phyloP scores from a whole-genome alignment of 2,888 invertebrate genomes.

The Oscheius sp. region DNA sequence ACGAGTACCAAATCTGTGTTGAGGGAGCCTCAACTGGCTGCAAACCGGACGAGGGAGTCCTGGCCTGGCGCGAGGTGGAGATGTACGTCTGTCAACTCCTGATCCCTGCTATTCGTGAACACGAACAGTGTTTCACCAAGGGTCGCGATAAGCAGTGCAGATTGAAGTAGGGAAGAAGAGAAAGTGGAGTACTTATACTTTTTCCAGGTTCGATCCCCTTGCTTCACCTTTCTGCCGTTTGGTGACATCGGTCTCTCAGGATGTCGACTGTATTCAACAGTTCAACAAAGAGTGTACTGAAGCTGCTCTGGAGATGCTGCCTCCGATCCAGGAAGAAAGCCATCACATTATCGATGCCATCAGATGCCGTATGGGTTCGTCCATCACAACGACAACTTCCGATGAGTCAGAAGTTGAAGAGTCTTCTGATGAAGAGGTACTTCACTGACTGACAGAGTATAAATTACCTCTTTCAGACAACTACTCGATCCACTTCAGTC shows the following conservation, averaged over 20 bases:
- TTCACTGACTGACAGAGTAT: not conserved
- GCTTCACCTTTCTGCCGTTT: constrained; percentile 41
- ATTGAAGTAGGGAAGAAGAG: constrained; percentile 34
- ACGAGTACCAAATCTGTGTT: constrained; percentile 58
- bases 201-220: constrained; percentile 29
- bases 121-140: constrained; percentile 59
- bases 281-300: constrained; percentile 42
- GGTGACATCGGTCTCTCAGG: constrained; percentile 36
- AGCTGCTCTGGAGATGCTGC: constrained; percentile 62
- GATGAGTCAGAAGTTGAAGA: constrained; percentile 27
- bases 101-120: constrained; percentile 65
- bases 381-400: constrained; percentile 5
- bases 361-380: constrained; percentile 39
- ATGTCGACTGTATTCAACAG: constrained; percentile 39
- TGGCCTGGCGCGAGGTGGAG: constrained; percentile 60
- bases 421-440: constrained; percentile 6
- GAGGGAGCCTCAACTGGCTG: constrained; percentile 58
- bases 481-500: not conserved
- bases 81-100: constrained; percentile 70
- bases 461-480: not conserved
- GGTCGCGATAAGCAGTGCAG: constrained; percentile 46
- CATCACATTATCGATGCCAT: constrained; percentile 61
- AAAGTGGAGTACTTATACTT: no score
- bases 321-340: constrained; percentile 65
- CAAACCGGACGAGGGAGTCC: constrained; percentile 51